Evolutionary conservation across 2,113 vertebrate genomes (phyloP).

Genomic region (Nansenia antarctica): DNA sequence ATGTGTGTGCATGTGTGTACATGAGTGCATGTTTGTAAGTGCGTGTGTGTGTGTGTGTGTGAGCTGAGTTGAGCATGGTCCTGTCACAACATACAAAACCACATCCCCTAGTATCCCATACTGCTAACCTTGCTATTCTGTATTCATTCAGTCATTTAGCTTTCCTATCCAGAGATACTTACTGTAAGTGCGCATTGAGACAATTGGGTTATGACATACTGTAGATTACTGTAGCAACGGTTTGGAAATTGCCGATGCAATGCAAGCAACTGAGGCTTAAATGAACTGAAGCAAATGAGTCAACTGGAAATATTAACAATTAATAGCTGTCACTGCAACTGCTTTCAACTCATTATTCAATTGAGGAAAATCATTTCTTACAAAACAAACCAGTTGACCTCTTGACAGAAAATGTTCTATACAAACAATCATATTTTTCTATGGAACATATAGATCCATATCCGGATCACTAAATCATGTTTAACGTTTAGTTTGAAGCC

Average conservation of each 20-base stretch:
- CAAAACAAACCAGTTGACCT: background rate
- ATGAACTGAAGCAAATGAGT: conserved; percentile 47
- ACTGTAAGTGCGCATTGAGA: conserved; percentile 64
- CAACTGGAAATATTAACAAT: conserved; percentile 58
- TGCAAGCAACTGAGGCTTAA: conserved; percentile 17
- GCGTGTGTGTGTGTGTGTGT: background rate
- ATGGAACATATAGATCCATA: too few relatives aligned
- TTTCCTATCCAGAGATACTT: conserved; percentile 62
- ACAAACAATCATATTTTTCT: conserved; percentile 51
- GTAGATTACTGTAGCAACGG: conserved; percentile 51
- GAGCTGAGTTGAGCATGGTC: background rate
- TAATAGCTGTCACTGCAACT: conserved; percentile 52
- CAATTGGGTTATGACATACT: conserved; percentile 69
- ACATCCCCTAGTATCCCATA: background rate
- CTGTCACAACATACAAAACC: background rate
- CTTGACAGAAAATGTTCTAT: too few relatives aligned
- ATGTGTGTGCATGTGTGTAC: background rate
- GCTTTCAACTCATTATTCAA: conserved; percentile 37
- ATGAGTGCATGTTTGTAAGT: background rate
- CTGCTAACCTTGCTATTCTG: too few relatives aligned
- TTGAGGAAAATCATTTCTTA: background rate
- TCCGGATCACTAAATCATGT: too few relatives aligned
- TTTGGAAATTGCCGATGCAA: conserved; percentile 33
- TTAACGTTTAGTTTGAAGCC: too few relatives aligned
- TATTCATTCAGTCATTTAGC: too few relatives aligned